phyloP scores from a whole-genome alignment of 2,797 vertebrate species.

The Halcyon leucocephala region DNA sequence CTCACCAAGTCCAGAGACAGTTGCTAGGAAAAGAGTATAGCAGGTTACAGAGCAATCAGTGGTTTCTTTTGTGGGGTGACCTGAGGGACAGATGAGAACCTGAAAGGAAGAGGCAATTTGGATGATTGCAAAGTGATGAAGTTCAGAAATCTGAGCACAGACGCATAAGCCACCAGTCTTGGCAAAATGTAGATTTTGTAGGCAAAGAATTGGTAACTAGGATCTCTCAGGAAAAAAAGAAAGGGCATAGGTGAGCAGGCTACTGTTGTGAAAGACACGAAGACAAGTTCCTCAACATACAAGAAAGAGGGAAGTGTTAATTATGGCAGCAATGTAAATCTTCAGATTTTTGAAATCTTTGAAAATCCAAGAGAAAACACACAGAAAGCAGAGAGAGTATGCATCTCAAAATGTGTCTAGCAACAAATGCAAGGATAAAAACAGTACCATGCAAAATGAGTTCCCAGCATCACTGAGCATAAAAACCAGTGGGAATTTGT shows the following conservation, averaged over 20 bases:
- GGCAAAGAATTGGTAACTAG: neutral
- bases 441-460: too few relatives aligned
- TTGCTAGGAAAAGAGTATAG: neutral
- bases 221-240: neutral
- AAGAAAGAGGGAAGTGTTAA: too few relatives aligned
- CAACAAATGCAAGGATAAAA: too few relatives aligned
- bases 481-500: too few relatives aligned
- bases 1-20: too few relatives aligned
- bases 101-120: neutral
- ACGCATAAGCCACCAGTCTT: neutral
- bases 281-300: neutral
- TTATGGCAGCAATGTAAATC: too few relatives aligned
- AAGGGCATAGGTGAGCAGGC: neutral
- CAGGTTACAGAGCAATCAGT: fast-evolving
- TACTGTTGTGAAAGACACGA: neutral
- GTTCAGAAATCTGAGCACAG: neutral
- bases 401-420: too few relatives aligned
- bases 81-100: neutral
- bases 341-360: too few relatives aligned
- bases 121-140: neutral
- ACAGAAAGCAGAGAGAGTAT: too few relatives aligned
- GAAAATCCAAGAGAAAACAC: too few relatives aligned
- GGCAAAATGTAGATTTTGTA: neutral
- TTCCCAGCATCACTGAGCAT: too few relatives aligned
- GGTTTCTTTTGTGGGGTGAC: neutral